phyloP scores from a whole-genome alignment of 64 coral and sea anemone genomes.

The Exaiptasia diaphana region DNA sequence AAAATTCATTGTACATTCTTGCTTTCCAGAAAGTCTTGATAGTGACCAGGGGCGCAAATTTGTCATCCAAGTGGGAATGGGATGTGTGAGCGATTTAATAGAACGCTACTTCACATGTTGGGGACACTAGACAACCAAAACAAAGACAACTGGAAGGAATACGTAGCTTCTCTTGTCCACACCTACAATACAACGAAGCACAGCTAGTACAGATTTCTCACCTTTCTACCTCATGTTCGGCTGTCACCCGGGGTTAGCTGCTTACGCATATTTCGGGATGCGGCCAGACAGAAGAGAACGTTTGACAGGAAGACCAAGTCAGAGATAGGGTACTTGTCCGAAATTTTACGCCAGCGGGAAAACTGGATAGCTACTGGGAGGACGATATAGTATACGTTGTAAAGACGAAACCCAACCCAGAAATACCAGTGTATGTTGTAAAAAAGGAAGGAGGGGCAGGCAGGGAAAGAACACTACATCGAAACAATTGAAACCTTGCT shows the following conservation, averaged over 20 bases:
- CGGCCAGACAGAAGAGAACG: background rate
- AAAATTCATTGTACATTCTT: background rate
- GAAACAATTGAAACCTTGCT: too few relatives aligned
- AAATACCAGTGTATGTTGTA: background rate
- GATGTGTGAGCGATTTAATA: constrained; percentile 32
- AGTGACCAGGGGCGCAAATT: background rate
- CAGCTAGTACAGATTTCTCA: background rate
- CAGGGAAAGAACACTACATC: background rate
- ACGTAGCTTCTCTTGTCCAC: constrained; percentile 27
- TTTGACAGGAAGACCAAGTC: background rate
- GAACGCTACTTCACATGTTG: constrained; percentile 41
- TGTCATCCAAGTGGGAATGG: constrained; percentile 30
- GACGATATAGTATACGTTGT: background rate
- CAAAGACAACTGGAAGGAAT: constrained; percentile 39
- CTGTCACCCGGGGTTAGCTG: constrained; percentile 17
- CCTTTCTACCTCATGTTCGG: constrained; percentile 55
- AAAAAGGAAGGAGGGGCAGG: background rate
- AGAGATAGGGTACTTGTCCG: background rate
- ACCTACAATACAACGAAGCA: constrained; percentile 60
- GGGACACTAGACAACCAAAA: constrained; percentile 35
- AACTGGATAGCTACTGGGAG: background rate
- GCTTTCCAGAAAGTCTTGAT: background rate
- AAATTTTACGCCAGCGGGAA: background rate
- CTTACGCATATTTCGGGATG: constrained; percentile 11
- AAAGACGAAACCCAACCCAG: background rate